Conservation (phyloP, 2,888 invertebrate genomes). For the Arge pagana region DNA sequence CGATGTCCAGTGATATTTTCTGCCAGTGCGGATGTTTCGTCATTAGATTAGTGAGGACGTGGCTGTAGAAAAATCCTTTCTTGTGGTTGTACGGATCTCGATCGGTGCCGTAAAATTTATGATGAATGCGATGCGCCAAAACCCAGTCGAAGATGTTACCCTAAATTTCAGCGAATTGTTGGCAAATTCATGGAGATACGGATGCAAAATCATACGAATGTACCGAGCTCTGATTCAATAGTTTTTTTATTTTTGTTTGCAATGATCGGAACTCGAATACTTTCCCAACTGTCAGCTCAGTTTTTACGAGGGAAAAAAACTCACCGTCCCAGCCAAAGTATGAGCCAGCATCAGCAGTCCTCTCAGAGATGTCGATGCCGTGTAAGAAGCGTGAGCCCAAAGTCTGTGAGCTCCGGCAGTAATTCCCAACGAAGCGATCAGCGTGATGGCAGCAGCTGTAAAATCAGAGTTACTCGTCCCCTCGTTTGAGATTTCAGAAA, state of each 20-base stretch:
- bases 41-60: slow-evolving; percentile 73
- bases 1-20: slow-evolving; percentile 68
- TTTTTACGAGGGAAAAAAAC: slow-evolving; percentile 30
- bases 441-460: slow-evolving; percentile 68
- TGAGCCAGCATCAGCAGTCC: slow-evolving; percentile 82
- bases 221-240: background rate
- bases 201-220: too few species aligned
- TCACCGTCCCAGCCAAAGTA: slow-evolving; percentile 86
- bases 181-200: too few species aligned
- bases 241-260: background rate
- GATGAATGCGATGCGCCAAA: slow-evolving; percentile 79
- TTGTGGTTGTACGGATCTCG: slow-evolving; percentile 81
- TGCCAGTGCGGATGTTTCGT: slow-evolving; percentile 70
- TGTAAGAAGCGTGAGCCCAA: slow-evolving; percentile 89
- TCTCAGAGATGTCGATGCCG: slow-evolving; percentile 72
- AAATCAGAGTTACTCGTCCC: too few species aligned
- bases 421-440: slow-evolving; percentile 74
- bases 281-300: background rate
- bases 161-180: too few species aligned
- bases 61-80: slow-evolving; percentile 81
- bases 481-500: too few species aligned
- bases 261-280: too few species aligned
- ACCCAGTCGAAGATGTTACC: slow-evolving; percentile 88
- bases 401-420: slow-evolving; percentile 92
- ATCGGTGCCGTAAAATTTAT: slow-evolving; percentile 75